Percentiles rank a stretch among this genome's conserved stretches.
These are phyloP conservation scores for Hypomecis punctinalis DNA, from an alignment of 2,888 invertebrate genomes.

Conservation along the genomic window DNA sequence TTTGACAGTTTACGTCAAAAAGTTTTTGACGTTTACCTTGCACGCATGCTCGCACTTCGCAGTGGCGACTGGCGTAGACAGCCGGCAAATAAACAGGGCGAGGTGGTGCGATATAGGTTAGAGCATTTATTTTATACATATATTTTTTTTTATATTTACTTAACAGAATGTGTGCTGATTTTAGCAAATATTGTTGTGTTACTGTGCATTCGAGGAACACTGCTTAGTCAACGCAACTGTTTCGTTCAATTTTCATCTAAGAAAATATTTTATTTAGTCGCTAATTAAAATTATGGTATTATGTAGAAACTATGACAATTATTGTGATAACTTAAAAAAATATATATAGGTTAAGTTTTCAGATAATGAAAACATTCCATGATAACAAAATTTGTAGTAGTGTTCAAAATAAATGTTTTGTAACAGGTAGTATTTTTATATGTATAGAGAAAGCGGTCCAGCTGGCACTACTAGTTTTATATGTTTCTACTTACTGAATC, in stretches of 20 bases:
- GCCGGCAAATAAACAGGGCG: not conserved
- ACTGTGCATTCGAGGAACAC: not conserved
- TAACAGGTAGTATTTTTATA: not conserved
- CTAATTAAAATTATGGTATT: no score
- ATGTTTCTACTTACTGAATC: not conserved
- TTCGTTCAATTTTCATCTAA: not conserved
- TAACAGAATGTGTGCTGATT: not conserved
- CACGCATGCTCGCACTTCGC: constrained; percentile 1
- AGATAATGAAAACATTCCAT: no score
- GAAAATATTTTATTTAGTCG: not conserved
- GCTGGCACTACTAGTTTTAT: not conserved
- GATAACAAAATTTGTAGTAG: not conserved
- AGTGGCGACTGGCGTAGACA: not conserved
- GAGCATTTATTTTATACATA: not conserved
- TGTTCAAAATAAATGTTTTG: not conserved
- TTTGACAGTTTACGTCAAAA: constrained; percentile 10
- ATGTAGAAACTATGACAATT: no score
- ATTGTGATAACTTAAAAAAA: no score
- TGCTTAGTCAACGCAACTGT: not conserved
- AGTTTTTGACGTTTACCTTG: not conserved
- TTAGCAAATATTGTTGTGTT: not conserved
- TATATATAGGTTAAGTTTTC: no score
- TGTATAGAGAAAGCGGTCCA: not conserved
- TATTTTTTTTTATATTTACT: not conserved
- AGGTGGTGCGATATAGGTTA: constrained; percentile 3